These are phyloP conservation scores for Chirona hameri DNA, from an alignment of 2,888 invertebrate species.

Conservation along the genomic window DNA sequence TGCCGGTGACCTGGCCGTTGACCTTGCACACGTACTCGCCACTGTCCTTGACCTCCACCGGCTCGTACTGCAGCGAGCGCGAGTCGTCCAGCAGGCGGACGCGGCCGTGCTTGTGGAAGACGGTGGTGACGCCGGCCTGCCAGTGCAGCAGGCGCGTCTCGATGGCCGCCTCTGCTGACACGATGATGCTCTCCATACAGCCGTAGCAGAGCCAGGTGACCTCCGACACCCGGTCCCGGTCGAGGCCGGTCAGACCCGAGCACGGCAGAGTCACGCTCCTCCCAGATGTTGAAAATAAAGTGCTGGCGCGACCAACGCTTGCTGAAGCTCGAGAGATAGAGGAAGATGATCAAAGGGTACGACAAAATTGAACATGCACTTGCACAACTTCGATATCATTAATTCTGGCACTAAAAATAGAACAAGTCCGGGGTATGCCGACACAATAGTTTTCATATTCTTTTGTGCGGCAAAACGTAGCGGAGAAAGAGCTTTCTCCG, in stretches of 20 bases:
- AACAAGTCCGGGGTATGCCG: too few species aligned
- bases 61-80: not conserved
- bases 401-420: too few species aligned
- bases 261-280: not conserved
- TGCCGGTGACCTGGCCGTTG: not conserved
- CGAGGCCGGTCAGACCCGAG: not conserved
- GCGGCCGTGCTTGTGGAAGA: not conserved
- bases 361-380: too few species aligned
- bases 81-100: constrained; percentile 1
- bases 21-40: not conserved
- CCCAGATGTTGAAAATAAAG: too few species aligned
- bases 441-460: too few species aligned
- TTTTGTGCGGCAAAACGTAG: too few species aligned
- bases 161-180: not conserved
- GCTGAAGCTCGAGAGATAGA: too few species aligned
- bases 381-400: too few species aligned
- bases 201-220: constrained; percentile 5
- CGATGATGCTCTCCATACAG: constrained; percentile 4
- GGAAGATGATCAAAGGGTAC: too few species aligned
- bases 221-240: not conserved
- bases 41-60: not conserved
- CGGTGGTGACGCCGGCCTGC: not conserved
- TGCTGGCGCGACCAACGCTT: too few species aligned
- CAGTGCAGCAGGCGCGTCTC: not conserved
- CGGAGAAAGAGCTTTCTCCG: too few species aligned